These are phyloP conservation scores for Centropristis striata DNA, from an alignment of 2,113 vertebrate genomes.

Conservation along the genomic window DNA sequence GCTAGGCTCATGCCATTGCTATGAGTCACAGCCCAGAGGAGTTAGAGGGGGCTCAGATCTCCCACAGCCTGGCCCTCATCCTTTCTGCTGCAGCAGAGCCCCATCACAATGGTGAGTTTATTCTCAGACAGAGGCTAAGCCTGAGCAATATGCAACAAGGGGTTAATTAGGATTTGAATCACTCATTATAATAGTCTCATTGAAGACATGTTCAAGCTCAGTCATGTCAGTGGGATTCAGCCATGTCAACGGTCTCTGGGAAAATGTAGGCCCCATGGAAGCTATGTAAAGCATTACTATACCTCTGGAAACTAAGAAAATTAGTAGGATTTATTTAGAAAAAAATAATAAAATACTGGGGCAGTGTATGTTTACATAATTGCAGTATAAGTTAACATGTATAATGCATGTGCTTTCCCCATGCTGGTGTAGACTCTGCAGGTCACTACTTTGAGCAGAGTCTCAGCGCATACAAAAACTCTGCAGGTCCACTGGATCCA, in stretches of 20 bases:
- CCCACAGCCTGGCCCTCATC: constrained; percentile 79
- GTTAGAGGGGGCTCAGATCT: constrained; percentile 78
- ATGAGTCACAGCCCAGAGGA: constrained; percentile 77
- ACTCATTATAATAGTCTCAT: constrained; percentile 4
- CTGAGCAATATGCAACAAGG: constrained; percentile 4
- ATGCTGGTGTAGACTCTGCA: constrained; percentile 72
- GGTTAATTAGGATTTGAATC: constrained; percentile 46
- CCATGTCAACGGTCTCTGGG: neutral
- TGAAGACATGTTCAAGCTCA: constrained; percentile 14
- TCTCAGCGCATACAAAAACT: constrained; percentile 74
- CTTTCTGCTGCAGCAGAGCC: constrained; percentile 71
- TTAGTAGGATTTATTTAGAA: too few relatives aligned
- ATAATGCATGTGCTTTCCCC: too few relatives aligned
- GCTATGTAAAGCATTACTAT: too few relatives aligned
- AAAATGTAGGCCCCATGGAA: neutral
- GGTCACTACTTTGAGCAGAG: constrained; percentile 83
- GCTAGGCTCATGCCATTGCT: constrained; percentile 84
- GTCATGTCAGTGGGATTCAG: constrained; percentile 15
- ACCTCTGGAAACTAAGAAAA: neutral
- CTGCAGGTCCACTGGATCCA: constrained; percentile 64
- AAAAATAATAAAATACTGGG: too few relatives aligned
- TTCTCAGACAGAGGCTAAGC: constrained; percentile 35
- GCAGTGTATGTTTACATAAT: too few relatives aligned
- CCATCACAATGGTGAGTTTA: constrained; percentile 80
- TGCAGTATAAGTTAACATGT: neutral